Percentiles rank a stretch among this genome's conserved stretches.
These are phyloP conservation scores for Epizoanthus ramosus DNA, from an alignment of 92 coral and sea anemone species.

Conservation along the genomic window DNA sequence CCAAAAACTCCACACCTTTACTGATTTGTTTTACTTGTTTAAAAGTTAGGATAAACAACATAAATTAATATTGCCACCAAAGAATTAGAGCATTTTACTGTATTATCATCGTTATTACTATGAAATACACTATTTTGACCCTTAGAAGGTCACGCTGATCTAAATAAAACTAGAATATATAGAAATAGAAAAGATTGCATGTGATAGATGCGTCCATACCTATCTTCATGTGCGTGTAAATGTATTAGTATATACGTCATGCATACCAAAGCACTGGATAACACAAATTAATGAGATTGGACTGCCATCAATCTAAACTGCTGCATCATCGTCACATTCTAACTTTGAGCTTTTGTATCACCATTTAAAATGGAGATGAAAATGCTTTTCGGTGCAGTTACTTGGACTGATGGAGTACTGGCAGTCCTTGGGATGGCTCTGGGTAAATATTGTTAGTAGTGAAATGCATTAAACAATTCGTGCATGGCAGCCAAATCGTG, in stretches of 20 bases:
- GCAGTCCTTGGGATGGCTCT: not conserved
- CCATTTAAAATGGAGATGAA: not conserved
- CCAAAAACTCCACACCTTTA: not conserved
- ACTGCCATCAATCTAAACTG: not conserved
- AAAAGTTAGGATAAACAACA: not conserved
- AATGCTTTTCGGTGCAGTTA: not conserved
- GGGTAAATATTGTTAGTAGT: not conserved
- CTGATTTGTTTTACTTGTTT: conserved; percentile 14
- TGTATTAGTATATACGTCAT: conserved; percentile 32
- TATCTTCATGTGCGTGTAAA: conserved; percentile 21
- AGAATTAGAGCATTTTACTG: not conserved
- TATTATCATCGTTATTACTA: not conserved
- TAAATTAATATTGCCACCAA: not conserved
- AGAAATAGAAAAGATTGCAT: conserved; percentile 13
- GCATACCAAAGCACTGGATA: conserved; percentile 4
- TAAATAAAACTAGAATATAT: conserved; percentile 8
- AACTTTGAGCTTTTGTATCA: not conserved
- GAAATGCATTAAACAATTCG: not conserved
- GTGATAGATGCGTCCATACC: not conserved
- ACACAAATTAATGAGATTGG: conserved; percentile 24
- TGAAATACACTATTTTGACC: conserved; percentile 6
- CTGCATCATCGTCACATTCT: conserved; percentile 38
- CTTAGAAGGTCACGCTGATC: conserved; percentile 1
- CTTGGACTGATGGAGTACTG: not conserved
- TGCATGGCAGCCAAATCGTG: conserved; percentile 9